Conservation (phyloP, 2,113 vertebrate species). For the Neotragus moschatus region DNA sequence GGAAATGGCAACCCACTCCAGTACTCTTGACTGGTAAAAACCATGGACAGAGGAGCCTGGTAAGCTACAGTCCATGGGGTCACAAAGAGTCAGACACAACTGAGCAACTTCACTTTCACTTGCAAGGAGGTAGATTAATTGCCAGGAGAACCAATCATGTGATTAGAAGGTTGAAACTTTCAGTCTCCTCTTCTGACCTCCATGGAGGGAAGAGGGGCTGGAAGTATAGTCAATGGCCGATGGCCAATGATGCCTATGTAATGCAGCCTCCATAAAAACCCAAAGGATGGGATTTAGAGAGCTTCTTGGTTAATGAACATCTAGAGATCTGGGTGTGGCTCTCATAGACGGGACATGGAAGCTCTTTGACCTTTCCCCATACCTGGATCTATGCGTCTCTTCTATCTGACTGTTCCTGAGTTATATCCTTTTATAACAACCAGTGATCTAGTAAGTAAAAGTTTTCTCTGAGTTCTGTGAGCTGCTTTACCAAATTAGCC, state of each 20-base stretch:
- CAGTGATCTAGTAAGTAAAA: neutral
- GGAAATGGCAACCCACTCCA: neutral
- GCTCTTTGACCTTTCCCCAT: fast-evolving
- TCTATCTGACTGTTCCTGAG: neutral
- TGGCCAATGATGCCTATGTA: neutral
- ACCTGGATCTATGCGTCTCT: neutral
- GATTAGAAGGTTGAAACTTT: neutral
- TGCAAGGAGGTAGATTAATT: neutral
- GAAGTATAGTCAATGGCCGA: neutral
- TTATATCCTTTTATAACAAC: neutral
- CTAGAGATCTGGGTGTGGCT: neutral
- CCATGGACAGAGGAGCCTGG: neutral
- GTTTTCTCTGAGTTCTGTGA: neutral
- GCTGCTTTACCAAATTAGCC: neutral
- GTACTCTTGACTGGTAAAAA: neutral
- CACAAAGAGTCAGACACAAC: neutral
- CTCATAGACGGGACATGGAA: neutral
- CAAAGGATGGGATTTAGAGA: neutral
- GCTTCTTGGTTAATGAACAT: neutral
- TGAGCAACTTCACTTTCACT: neutral
- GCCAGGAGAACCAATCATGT: neutral
- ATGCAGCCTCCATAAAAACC: neutral
- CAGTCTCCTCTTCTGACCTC: neutral
- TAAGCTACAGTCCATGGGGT: neutral
- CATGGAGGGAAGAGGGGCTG: neutral